Conservation (phyloP, 2,797 vertebrate genomes). For the Phataginus tricuspis region DNA sequence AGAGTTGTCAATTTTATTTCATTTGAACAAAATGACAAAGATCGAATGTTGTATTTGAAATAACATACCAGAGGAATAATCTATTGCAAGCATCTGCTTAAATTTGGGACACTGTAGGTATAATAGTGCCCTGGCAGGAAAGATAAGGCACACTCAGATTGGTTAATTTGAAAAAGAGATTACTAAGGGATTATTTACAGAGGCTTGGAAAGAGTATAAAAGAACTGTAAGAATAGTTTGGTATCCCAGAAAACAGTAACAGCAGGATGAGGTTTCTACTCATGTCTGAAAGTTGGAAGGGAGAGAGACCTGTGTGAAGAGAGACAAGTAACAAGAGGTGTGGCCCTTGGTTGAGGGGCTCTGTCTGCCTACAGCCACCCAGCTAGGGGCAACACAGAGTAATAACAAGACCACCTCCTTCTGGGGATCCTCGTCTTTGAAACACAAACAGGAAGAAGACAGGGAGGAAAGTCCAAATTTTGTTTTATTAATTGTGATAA, state of each 20-base stretch:
- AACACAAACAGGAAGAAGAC: not conserved
- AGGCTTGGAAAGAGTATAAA: too few relatives aligned
- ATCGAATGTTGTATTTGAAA: not conserved
- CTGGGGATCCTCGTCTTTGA: not conserved
- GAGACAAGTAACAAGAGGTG: rapidly evolving
- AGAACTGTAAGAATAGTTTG: not conserved
- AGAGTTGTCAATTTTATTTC: not conserved
- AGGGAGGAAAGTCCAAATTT: not conserved
- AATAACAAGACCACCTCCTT: not conserved
- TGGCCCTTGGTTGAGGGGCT: not conserved
- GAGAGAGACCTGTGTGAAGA: not conserved
- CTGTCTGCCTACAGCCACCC: not conserved
- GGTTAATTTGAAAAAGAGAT: not conserved
- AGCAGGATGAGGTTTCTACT: too few relatives aligned
- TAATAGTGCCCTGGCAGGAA: not conserved
- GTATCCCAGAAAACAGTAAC: rapidly evolving
- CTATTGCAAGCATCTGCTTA: not conserved
- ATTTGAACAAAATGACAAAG: not conserved
- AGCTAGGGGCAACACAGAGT: too few relatives aligned
- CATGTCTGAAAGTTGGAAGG: not conserved
- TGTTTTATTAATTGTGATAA: not conserved
- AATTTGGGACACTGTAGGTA: not conserved
- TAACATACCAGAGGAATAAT: not conserved
- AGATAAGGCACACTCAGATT: not conserved
- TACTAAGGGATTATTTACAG: not conserved